These are phyloP conservation scores for Dynastes tityus DNA, from an alignment of 2,888 invertebrate genomes.

Conservation along the genomic window DNA sequence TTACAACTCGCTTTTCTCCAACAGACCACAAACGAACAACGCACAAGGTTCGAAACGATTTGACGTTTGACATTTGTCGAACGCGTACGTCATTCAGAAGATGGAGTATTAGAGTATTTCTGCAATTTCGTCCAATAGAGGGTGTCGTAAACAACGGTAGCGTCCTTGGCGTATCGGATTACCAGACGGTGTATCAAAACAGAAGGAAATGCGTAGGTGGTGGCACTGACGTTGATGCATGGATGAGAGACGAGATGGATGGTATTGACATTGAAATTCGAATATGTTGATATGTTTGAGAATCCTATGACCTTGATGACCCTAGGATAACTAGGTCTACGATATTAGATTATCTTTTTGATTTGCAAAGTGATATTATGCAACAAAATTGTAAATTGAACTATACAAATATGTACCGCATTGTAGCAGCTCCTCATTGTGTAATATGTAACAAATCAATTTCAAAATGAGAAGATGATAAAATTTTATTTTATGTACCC, in stretches of 20 bases:
- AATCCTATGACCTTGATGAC: neutral
- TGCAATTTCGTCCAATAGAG: too few species aligned
- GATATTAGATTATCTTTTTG: too few species aligned
- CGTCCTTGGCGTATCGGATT: slow-evolving; percentile 11
- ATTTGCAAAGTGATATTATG: too few species aligned
- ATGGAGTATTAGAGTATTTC: too few species aligned
- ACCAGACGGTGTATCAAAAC: neutral
- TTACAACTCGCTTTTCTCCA: neutral
- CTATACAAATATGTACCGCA: too few species aligned
- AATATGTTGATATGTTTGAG: neutral
- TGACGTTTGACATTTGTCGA: slow-evolving; percentile 13
- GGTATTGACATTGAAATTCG: slow-evolving; percentile 27
- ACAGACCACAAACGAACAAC: neutral
- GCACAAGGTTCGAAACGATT: neutral
- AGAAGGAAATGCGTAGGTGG: neutral
- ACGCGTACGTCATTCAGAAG: too few species aligned
- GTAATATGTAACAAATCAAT: too few species aligned
- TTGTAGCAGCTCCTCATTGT: too few species aligned
- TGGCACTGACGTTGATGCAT: slow-evolving; percentile 12
- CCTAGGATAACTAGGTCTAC: too few species aligned
- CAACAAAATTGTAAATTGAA: too few species aligned
- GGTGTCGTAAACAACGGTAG: neutral
- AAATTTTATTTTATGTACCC: too few species aligned
- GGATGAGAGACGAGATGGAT: neutral
- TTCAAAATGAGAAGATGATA: too few species aligned